Evolutionary conservation across 2,888 invertebrate genomes (phyloP).

Genomic region (Scaptomyza tumidula): DNA sequence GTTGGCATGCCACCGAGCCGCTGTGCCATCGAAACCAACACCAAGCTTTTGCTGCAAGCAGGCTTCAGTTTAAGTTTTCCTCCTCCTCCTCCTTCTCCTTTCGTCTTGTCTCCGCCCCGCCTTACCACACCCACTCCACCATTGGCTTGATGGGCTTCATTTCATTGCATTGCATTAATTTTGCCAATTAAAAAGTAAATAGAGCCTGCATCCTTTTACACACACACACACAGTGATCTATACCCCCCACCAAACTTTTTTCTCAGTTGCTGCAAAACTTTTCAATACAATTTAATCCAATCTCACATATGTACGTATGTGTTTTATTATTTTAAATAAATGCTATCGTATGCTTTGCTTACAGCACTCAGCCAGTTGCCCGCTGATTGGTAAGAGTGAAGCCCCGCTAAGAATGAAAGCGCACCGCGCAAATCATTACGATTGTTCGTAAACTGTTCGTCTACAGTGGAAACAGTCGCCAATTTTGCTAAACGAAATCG

Average conservation of each 20-base stretch:
- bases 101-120: conserved; percentile 4
- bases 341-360: conserved; percentile 10
- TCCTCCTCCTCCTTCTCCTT: too few relatives aligned
- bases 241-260: background rate
- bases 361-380: conserved; percentile 28
- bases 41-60: background rate
- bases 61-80: conserved; percentile 36
- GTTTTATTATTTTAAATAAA: conserved; percentile 3
- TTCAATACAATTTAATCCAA: conserved; percentile 70
- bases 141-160: conserved; percentile 65
- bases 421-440: background rate
- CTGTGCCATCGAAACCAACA: conserved; percentile 1
- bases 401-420: conserved; percentile 27
- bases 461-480: conserved; percentile 20
- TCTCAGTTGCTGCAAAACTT: conserved; percentile 44
- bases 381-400: conserved; percentile 36
- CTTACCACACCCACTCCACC: background rate
- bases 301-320: conserved; percentile 14
- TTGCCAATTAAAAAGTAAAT: conserved; percentile 80
- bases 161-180: conserved; percentile 81
- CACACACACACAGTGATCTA: conserved; percentile 12
- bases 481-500: too few relatives aligned
- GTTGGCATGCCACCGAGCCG: conserved; percentile 45
- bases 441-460: background rate
- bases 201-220: conserved; percentile 76